Evolutionary conservation across 2,797 vertebrate genomes (phyloP), one percentile per base, ranked within the genome.

Genomic region (Poecilia velifera): DNA sequence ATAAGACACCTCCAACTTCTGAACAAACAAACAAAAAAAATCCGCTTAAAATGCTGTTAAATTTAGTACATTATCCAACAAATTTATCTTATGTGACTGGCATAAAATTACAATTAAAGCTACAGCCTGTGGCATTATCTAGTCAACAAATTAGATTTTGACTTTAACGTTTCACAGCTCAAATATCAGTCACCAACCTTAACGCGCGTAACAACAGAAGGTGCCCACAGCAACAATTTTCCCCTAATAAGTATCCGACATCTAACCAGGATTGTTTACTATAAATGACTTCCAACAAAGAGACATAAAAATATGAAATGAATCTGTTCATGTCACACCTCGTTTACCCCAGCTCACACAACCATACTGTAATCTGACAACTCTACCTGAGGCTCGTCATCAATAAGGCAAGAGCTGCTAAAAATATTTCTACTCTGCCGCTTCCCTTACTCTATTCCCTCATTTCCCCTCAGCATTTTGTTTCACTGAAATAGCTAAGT

Each of bases 401-500:
- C 77, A 85, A 83, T 43, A 59, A 80, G 81, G 75, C 81, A 73
- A 88, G 53, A 74, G 78, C 76, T 77, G 78, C 79, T 81, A 79
- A 80, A 87, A 87, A 88, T 74, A 84, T 78, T 79, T 76, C 76
- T 68, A 46, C 74, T 88, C 75, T 72, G 80, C 55, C 71, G 62
- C 76, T 71, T 73, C 59, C 82, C 75, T 53, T 72, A 62, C 55
- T 59, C 74, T 25, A 46, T 82, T 78, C 86, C 64, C 78, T 41
- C 34, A 59, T 88, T 82, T 90, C 84, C 90, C 91, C 73, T 78
- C 84, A 90, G 90, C 87, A 82, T 91, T 93, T 92, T 88, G 88
- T 91, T 87, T 88, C 62, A 78, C 85, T 85, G 83, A 89, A 93
- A 91, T 84, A 78, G 28, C 81, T 77, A 89, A 89, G 77, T 90